A percentile compares a stretch with the other conserved stretches of the same genome.
phyloP scores from a whole-genome alignment of 2,113 vertebrate species.

The Leptobrachium leishanense region DNA sequence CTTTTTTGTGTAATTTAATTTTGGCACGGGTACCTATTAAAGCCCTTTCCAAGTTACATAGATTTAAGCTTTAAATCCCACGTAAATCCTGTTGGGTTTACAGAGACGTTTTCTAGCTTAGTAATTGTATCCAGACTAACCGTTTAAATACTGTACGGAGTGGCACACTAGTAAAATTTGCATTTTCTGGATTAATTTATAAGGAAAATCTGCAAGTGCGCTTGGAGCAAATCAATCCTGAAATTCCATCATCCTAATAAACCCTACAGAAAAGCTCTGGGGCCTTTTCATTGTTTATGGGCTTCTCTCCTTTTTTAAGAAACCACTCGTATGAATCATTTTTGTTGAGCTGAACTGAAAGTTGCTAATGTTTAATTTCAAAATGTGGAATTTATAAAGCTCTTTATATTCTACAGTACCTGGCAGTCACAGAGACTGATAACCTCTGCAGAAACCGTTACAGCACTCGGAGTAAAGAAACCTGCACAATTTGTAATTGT shows the following conservation, averaged over 20 bases:
- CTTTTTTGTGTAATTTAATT: constrained; percentile 3
- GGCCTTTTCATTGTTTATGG: too few relatives aligned
- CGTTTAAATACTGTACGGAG: neutral
- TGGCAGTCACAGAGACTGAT: too few relatives aligned
- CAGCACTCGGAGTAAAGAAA: too few relatives aligned
- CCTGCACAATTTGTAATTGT: too few relatives aligned
- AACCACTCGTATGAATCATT: too few relatives aligned
- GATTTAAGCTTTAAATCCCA: constrained; percentile 22
- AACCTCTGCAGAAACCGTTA: too few relatives aligned
- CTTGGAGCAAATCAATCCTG: neutral
- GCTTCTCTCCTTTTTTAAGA: too few relatives aligned
- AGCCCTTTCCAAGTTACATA: constrained; percentile 20
- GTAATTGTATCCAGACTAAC: constrained; percentile 16
- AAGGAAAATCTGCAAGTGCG: neutral
- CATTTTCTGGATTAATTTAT: constrained; percentile 26
- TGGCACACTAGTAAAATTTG: neutral
- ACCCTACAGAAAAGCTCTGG: neutral
- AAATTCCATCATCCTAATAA: neutral
- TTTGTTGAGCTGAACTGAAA: too few relatives aligned
- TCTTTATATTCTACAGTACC: too few relatives aligned
- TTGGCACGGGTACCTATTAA: constrained; percentile 3
- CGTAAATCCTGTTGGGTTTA: neutral
- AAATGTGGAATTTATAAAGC: too few relatives aligned
- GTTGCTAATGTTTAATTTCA: too few relatives aligned
- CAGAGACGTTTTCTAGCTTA: neutral